phyloP scores from a whole-genome alignment of 2,797 vertebrate species.

The Phrynocephalus forsythii region DNA sequence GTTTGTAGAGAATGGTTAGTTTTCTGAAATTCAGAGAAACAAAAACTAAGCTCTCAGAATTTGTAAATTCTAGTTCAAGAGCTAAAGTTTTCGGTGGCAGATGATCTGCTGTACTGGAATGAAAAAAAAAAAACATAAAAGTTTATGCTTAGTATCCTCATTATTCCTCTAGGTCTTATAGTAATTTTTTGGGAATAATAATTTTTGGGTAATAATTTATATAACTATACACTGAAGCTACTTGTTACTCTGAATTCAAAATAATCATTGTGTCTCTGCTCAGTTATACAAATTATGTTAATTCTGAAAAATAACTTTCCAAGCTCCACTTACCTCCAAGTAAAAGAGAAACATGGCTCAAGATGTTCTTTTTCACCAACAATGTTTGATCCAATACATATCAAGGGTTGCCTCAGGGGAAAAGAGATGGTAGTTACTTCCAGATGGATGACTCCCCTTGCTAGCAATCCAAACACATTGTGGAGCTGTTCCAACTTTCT shows the following conservation, averaged over 20 bases:
- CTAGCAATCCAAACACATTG: not conserved
- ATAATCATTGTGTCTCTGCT: too few relatives aligned
- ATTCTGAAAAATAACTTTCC: too few relatives aligned
- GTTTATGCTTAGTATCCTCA: not conserved
- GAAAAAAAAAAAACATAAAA: not conserved
- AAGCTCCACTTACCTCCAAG: not conserved
- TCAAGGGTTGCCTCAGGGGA: conserved; percentile 7
- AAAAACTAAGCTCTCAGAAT: conserved; percentile 17
- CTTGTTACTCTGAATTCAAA: too few relatives aligned
- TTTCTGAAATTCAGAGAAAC: not conserved
- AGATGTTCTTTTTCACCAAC: not conserved
- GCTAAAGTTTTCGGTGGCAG: not conserved
- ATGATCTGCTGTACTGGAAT: not conserved
- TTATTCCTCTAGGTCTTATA: not conserved
- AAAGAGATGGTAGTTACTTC: not conserved
- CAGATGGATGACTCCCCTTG: not conserved
- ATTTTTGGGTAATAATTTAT: not conserved
- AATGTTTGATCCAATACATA: not conserved
- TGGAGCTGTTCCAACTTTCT: too few relatives aligned
- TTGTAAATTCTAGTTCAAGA: not conserved
- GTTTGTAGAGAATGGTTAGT: not conserved
- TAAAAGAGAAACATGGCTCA: not conserved
- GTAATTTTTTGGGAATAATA: not conserved
- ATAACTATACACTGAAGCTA: too few relatives aligned
- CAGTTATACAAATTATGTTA: too few relatives aligned